Evolutionary conservation across 1,140 invertebrate species (phyloP).

Genomic region (Oryzaephilus surinamensis): DNA sequence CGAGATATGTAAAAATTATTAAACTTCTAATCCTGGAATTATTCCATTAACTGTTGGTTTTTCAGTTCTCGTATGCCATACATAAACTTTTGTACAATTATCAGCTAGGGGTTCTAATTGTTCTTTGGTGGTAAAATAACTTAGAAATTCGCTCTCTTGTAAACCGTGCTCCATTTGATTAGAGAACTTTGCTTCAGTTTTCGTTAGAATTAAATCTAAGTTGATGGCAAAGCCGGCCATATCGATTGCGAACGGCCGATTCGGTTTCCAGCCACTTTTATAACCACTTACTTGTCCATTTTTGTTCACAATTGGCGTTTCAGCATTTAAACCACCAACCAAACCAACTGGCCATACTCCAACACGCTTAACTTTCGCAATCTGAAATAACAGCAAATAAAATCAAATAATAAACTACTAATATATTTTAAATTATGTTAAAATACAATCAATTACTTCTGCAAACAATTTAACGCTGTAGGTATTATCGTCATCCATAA

Average conservation of each 20-base stretch:
- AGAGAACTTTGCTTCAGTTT: conserved; percentile 71
- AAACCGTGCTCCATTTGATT: conserved; percentile 75
- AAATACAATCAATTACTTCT: conserved; percentile 50
- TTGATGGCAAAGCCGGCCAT: conserved; percentile 98
- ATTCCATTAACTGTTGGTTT: conserved; percentile 63
- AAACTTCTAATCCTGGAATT: conserved; percentile 68
- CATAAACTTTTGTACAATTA: conserved; percentile 83
- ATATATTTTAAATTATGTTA: conserved; percentile 5
- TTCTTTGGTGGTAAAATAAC: conserved; percentile 62
- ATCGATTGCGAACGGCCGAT: conserved; percentile 89
- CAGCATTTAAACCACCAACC: conserved; percentile 81
- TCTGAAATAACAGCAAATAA: conserved; percentile 49
- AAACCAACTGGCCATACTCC: conserved; percentile 97
- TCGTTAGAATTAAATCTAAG: conserved; percentile 62
- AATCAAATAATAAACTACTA: conserved; percentile 10
- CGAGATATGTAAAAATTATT: conserved; percentile 13
- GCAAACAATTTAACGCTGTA: conserved; percentile 83
- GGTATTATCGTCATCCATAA: conserved; percentile 98
- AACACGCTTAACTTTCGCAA: conserved; percentile 73
- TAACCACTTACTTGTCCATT: conserved; percentile 71
- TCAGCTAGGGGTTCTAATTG: conserved; percentile 84
- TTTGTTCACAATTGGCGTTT: conserved; percentile 62
- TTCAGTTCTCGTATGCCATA: conserved; percentile 96
- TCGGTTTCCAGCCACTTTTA: conserved; percentile 75
- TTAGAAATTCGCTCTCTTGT: conserved; percentile 85